A percentile compares a stretch with the other conserved stretches of the same genome.
Conservation (phyloP, 23 tunicate species). For the Trididemnum clinides region DNA sequence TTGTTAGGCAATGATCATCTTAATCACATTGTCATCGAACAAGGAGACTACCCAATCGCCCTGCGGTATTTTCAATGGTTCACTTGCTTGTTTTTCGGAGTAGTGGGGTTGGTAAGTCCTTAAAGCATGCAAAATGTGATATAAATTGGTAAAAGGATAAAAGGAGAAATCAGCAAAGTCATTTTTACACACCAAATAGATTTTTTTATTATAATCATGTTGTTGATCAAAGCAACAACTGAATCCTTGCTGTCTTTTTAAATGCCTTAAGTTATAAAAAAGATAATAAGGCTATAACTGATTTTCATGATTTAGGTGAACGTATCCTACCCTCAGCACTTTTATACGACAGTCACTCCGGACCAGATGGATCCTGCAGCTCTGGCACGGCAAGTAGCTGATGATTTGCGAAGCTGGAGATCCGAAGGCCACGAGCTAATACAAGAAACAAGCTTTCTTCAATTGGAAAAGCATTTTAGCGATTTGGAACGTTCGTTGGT, state of each 20-base stretch:
- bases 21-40: slow-evolving; percentile 37
- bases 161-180: too few relatives aligned
- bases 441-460: background rate
- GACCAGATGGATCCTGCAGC: background rate
- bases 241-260: too few relatives aligned
- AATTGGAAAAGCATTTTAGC: slow-evolving; percentile 10
- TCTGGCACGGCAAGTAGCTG: slow-evolving; percentile 24
- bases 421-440: background rate
- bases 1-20: slow-evolving; percentile 60
- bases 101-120: slow-evolving; percentile 62
- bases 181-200: too few relatives aligned
- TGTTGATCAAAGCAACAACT: too few relatives aligned
- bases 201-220: too few relatives aligned
- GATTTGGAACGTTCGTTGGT: slow-evolving; percentile 13
- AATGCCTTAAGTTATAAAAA: too few relatives aligned
- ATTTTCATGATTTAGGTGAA: slow-evolving; percentile 24
- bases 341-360: slow-evolving; percentile 5
- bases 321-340: slow-evolving; percentile 22
- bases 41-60: slow-evolving; percentile 63
- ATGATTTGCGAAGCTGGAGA: background rate
- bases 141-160: too few relatives aligned
- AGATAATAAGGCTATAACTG: too few relatives aligned
- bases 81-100: slow-evolving; percentile 51
- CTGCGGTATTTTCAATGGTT: slow-evolving; percentile 58
- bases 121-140: too few relatives aligned